Conservation (phyloP, 92 coral and sea anemone genomes). For the Scolanthus callimorphus region DNA sequence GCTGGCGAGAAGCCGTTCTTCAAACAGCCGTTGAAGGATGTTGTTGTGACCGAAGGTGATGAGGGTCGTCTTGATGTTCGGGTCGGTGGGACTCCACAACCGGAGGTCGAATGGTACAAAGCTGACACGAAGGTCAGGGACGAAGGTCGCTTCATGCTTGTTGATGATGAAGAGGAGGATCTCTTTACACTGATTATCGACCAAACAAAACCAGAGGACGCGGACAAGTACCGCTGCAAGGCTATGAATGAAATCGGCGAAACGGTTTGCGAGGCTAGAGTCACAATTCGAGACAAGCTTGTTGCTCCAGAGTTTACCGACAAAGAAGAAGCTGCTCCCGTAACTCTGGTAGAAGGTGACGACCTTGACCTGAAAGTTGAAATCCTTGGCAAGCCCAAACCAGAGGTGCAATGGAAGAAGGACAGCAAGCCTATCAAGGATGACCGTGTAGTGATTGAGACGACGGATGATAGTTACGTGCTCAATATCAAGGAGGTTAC, state of each 20-base stretch:
- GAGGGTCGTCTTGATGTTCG: slow-evolving; percentile 81
- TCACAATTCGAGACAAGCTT: slow-evolving; percentile 46
- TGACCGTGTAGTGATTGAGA: slow-evolving; percentile 48
- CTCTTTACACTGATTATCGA: slow-evolving; percentile 77
- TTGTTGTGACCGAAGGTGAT: slow-evolving; percentile 55
- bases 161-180: slow-evolving; percentile 81
- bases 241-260: slow-evolving; percentile 65
- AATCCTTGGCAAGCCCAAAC: slow-evolving; percentile 76
- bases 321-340: slow-evolving; percentile 50
- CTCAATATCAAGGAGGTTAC: slow-evolving; percentile 41
- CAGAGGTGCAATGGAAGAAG: slow-evolving; percentile 79
- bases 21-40: slow-evolving; percentile 47
- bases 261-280: slow-evolving; percentile 36
- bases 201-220: slow-evolving; percentile 53
- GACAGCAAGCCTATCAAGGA: slow-evolving; percentile 64
- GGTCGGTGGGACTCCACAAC: slow-evolving; percentile 62
- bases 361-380: slow-evolving; percentile 46
- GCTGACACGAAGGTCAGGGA: slow-evolving; percentile 70
- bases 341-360: slow-evolving; percentile 30
- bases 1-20: slow-evolving; percentile 66
- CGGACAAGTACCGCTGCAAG: slow-evolving; percentile 70
- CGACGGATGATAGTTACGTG: slow-evolving; percentile 56
- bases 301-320: slow-evolving; percentile 55
- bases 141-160: slow-evolving; percentile 64
- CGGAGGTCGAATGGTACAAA: slow-evolving; percentile 89